Base-by-base conservation (phyloP, 2,888 invertebrate genomes). In the Gasteruption jaculator region DNA sequence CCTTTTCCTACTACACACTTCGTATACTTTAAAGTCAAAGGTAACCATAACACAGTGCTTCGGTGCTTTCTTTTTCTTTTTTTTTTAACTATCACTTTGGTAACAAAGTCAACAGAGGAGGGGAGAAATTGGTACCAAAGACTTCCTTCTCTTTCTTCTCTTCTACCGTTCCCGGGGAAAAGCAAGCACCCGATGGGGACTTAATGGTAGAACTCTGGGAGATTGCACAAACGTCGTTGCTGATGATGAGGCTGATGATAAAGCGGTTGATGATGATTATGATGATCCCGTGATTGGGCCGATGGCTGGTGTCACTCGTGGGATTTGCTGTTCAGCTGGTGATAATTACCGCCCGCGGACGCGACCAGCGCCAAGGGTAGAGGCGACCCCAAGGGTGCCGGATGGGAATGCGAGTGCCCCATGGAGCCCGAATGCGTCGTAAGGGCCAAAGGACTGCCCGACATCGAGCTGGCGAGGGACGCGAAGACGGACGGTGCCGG, bases 401-500 rank as follows among this genome's bases (percentile, higher is more conserved):
- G 52, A 32, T 65, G 65, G 5, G 67, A 45, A 26, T 68, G 69
- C 10, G 67, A 56, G 41, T 65, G 66, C 4, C 54, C 65, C 43
- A 62, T 57, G 11, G 53, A 57, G 4, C 67, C 58, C 1, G 69
- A 61, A 37, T 68, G 69, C 30, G 79, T 76, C 37, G 78, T 78
- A 46, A 79, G 69, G 25, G 78, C 77, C 56, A 75, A 64, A 46
- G 77, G 79, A 61, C 77, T 76, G 20, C 76, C 73, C 35, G 78
- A 74, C 65, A 79, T 70, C 48, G 76, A 73, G 58, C 74, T 74
- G 45, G 76, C 75, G 44, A 78, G 75, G 45, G 73, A 73, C 22
- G 79, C 78, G 57, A 79, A 79, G 68, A 80, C 76, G 50, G 77
- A 73, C 41, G 76, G 75, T 31, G 76, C 75, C 1, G 74, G 73